These are phyloP conservation scores for Lasiurus borealis DNA, from an alignment of 2,113 vertebrate genomes.

Conservation along the genomic window DNA sequence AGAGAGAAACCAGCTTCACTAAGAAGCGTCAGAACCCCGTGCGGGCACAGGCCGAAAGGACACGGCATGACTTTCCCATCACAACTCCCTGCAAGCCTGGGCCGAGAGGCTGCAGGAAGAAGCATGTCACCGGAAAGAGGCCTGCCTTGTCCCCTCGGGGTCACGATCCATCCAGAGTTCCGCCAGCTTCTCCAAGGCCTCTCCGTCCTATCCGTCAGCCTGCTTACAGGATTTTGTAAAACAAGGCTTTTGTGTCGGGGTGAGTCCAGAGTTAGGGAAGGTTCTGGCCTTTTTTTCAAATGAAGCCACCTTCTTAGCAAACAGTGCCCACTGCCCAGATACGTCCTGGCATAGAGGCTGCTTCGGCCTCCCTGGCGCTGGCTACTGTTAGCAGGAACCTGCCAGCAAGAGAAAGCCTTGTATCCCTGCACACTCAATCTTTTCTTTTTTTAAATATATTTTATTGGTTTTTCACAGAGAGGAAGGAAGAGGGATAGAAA, in stretches of 20 bases:
- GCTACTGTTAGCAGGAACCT: conserved; percentile 3
- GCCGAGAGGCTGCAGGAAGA: not conserved
- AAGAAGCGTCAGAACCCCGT: not conserved
- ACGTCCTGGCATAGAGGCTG: not conserved
- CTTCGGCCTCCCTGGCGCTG: not conserved
- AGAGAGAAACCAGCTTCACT: not conserved
- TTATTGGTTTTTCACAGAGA: too few species aligned
- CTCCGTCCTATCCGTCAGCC: not conserved
- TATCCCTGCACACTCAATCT: not conserved
- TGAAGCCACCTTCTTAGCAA: conserved; percentile 10
- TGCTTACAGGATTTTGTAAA: not conserved
- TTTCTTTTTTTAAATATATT: too few species aligned
- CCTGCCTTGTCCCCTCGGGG: not conserved
- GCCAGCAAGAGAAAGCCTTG: not conserved
- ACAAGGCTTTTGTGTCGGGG: not conserved
- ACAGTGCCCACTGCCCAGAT: not conserved
- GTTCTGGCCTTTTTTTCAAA: conserved; percentile 37
- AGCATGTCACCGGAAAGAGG: not conserved
- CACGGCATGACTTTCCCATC: not conserved
- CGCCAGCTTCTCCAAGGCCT: not conserved
- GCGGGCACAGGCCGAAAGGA: not conserved
- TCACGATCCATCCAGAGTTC: not conserved
- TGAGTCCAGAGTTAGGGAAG: not conserved
- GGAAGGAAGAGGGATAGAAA: too few species aligned
- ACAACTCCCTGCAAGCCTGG: conserved; percentile 13